Percentiles rank a stretch among this genome's conserved stretches.
These are phyloP conservation scores for Parotocinclus haroldoi DNA, from an alignment of 2,797 vertebrate genomes.

Conservation along the genomic window DNA sequence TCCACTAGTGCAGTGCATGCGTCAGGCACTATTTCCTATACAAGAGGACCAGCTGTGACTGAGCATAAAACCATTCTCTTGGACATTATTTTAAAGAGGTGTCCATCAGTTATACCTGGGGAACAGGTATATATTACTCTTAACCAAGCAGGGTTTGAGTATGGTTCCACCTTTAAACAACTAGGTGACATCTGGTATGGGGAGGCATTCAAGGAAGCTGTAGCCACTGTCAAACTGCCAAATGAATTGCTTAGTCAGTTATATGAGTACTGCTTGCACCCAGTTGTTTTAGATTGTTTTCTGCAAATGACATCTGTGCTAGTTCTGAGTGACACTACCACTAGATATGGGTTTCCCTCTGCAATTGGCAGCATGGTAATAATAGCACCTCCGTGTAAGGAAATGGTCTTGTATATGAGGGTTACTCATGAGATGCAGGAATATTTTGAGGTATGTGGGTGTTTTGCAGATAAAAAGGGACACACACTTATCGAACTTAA, in stretches of 20 bases:
- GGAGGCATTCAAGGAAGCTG: conserved; percentile 76
- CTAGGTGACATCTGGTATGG: conserved; percentile 72
- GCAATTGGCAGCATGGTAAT: conserved; percentile 72
- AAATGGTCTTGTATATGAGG: conserved; percentile 82
- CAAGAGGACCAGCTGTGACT: conserved; percentile 38
- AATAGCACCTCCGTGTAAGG: conserved; percentile 68
- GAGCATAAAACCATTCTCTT: conserved; percentile 71
- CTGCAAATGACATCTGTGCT: conserved; percentile 78
- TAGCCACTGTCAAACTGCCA: conserved; percentile 70
- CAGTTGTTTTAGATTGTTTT: conserved; percentile 82
- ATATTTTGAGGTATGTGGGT: conserved; percentile 80
- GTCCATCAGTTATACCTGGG: conserved; percentile 59
- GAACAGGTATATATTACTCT: conserved; percentile 73
- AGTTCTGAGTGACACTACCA: conserved; percentile 47
- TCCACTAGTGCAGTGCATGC: conserved; percentile 69
- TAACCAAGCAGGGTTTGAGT: conserved; percentile 77
- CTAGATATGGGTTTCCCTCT: conserved; percentile 74
- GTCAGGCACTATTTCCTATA: conserved; percentile 64
- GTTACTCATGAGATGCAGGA: conserved; percentile 63
- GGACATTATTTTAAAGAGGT: conserved; percentile 67
- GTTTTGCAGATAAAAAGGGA: conserved; percentile 75
- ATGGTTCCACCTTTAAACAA: conserved; percentile 73
- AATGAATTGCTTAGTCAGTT: conserved; percentile 63
- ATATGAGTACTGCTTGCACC: conserved; percentile 77
- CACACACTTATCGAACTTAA: conserved; percentile 76